A percentile compares a stretch with the other conserved stretches of the same genome.
Conservation (phyloP, 2,797 vertebrate genomes). For the Protonibea diacanthus region DNA sequence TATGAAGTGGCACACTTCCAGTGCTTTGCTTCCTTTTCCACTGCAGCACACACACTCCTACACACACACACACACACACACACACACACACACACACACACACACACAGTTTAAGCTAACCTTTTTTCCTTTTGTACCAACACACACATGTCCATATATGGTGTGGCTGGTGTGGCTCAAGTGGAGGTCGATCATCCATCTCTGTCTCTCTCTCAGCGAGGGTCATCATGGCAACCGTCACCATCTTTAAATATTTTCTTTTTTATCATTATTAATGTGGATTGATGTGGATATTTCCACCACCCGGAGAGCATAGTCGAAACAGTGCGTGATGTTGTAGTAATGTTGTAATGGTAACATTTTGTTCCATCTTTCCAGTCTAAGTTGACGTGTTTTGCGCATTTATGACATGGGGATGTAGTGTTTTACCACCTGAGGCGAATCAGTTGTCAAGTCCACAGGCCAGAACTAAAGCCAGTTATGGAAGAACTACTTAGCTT, state of each 20-base stretch:
- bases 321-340: conserved; percentile 19
- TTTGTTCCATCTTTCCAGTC: conserved; percentile 20
- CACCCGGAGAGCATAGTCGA: conserved; percentile 29
- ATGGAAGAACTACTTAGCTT: too few relatives aligned
- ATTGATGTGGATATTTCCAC: neutral
- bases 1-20: conserved; percentile 67
- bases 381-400: conserved; percentile 1
- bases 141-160: conserved; percentile 62
- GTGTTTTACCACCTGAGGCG: neutral
- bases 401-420: neutral
- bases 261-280: conserved; percentile 34
- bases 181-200: conserved; percentile 44
- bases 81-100: neutral
- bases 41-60: conserved; percentile 9
- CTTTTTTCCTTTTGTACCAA: conserved; percentile 37
- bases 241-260: conserved; percentile 40
- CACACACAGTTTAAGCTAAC: conserved; percentile 24
- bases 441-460: neutral
- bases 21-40: conserved; percentile 20
- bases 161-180: conserved; percentile 30
- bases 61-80: neutral
- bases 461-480: neutral
- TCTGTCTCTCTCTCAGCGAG: conserved; percentile 15
- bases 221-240: conserved; percentile 33
- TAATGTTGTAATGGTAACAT: neutral